Evolutionary conservation across 2,888 invertebrate genomes (phyloP).

Genomic region (Trimorus sp.): DNA sequence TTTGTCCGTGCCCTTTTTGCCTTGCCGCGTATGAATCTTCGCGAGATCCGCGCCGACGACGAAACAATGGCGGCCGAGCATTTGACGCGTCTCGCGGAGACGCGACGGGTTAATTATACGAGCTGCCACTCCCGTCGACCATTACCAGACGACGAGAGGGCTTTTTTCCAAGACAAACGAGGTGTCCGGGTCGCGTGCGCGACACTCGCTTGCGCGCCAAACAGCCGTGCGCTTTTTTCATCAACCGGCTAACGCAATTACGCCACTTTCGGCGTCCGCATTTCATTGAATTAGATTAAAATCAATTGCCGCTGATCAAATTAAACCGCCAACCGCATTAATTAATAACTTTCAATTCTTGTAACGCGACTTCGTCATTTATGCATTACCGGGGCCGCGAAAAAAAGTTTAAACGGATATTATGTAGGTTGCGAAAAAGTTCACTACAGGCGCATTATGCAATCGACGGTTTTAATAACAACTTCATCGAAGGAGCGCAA

Average conservation of each 20-base stretch:
- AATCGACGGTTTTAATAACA: background rate
- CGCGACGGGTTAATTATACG: slow-evolving; percentile 65
- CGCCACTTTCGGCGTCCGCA: background rate
- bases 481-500: too few species aligned
- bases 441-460: background rate
- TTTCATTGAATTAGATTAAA: slow-evolving; percentile 1
- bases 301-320: background rate
- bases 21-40: slow-evolving; percentile 49
- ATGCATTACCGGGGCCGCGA: too few species aligned
- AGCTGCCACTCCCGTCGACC: slow-evolving; percentile 62
- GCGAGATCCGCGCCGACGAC: slow-evolving; percentile 51
- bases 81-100: slow-evolving; percentile 62
- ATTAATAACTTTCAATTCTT: background rate
- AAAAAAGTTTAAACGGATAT: too few species aligned
- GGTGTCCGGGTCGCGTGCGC: slow-evolving; percentile 63
- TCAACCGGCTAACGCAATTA: background rate
- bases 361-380: too few species aligned
- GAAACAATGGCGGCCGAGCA: slow-evolving; percentile 64
- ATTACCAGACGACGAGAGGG: slow-evolving; percentile 59
- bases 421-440: too few species aligned
- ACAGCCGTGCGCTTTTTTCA: slow-evolving; percentile 18
- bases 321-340: background rate
- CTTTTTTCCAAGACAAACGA: slow-evolving; percentile 63
- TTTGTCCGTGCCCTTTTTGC: slow-evolving; percentile 35
- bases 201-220: slow-evolving; percentile 3